Percentiles rank a stretch among this genome's conserved stretches.
These are phyloP conservation scores for Pitta sordida DNA, from an alignment of 2,113 vertebrate genomes.

Conservation along the genomic window DNA sequence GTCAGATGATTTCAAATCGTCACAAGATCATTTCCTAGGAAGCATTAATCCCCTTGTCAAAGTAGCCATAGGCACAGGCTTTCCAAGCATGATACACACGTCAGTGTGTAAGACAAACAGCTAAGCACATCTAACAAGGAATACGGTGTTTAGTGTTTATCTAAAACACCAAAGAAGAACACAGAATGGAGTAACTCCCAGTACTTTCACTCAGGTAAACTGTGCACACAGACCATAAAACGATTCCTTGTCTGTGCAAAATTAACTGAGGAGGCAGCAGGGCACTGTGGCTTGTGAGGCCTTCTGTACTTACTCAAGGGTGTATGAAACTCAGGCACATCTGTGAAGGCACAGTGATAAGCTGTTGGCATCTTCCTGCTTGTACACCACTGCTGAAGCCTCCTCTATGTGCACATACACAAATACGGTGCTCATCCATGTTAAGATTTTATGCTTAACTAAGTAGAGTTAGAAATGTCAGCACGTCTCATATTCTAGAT, in stretches of 20 bases:
- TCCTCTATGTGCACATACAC: neutral
- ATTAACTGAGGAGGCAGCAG: neutral
- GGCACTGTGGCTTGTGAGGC: neutral
- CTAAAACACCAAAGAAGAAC: neutral
- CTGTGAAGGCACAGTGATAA: neutral
- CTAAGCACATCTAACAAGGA: neutral
- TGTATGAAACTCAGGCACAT: neutral
- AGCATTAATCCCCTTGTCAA: neutral
- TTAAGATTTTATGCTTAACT: neutral
- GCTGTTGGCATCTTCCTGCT: neutral
- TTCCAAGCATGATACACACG: neutral
- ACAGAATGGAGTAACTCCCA: neutral
- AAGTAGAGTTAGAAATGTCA: neutral
- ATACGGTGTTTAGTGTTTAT: neutral
- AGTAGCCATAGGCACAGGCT: neutral
- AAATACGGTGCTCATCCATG: neutral
- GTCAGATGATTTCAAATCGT: neutral
- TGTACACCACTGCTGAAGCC: neutral
- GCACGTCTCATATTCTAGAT: neutral
- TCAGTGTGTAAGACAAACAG: neutral
- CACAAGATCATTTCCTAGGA: neutral
- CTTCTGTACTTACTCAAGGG: neutral
- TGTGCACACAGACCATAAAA: neutral
- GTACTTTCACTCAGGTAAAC: neutral
- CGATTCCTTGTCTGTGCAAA: fast-evolving